These are phyloP conservation scores for Galaxias olidus DNA, from an alignment of 2,797 vertebrate species.

Conservation along the genomic window DNA sequence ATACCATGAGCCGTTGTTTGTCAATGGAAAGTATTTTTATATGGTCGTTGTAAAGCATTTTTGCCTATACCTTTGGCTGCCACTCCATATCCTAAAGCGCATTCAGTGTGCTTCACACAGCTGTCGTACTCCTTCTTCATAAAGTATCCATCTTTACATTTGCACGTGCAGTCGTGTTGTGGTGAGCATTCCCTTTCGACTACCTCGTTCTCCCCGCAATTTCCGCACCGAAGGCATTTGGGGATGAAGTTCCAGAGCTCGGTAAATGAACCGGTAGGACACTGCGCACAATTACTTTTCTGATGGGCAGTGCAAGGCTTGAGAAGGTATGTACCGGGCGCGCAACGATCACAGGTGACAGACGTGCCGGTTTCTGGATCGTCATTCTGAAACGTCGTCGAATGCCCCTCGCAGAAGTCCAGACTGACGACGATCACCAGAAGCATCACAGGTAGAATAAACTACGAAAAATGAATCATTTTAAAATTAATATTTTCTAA, in stretches of 20 bases:
- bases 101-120: conserved; percentile 60
- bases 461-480: conserved; percentile 9
- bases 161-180: conserved; percentile 48
- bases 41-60: not conserved
- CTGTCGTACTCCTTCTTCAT: conserved; percentile 9
- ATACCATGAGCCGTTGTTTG: too few species aligned
- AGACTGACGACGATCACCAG: not conserved
- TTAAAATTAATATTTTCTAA: too few species aligned
- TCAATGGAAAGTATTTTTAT: too few species aligned
- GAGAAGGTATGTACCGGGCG: conserved; percentile 48
- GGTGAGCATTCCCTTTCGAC: conserved; percentile 42
- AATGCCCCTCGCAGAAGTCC: conserved; percentile 1
- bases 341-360: conserved; percentile 58
- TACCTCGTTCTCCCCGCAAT: conserved; percentile 53
- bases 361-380: conserved; percentile 36
- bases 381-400: conserved; percentile 13
- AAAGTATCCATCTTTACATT: conserved; percentile 58
- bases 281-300: conserved; percentile 52
- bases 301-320: conserved; percentile 43
- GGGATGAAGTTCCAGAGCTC: conserved; percentile 68
- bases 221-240: conserved; percentile 62
- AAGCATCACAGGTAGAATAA: rapidly evolving
- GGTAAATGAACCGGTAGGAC: conserved; percentile 63
- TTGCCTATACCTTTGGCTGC: conserved; percentile 48
- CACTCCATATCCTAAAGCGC: conserved; percentile 48